These are phyloP conservation scores for Metopolophium dirhodum DNA, from an alignment of 1,140 invertebrate genomes.

Conservation along the genomic window DNA sequence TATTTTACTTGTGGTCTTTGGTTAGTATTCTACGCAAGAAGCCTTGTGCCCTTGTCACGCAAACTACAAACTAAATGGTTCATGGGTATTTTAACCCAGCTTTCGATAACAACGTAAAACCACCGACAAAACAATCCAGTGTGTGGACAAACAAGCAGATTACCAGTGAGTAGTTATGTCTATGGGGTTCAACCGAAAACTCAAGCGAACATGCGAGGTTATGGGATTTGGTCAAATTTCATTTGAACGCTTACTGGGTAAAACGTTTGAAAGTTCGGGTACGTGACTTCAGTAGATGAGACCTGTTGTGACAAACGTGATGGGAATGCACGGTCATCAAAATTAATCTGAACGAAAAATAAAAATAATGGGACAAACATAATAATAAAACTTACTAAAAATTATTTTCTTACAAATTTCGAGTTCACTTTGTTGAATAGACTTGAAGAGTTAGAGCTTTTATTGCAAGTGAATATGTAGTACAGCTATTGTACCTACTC, in stretches of 20 bases:
- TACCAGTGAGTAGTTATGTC: not conserved
- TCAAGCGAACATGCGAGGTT: not conserved
- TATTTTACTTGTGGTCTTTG: not conserved
- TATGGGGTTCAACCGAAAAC: not conserved
- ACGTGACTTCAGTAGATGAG: not conserved
- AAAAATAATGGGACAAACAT: not conserved
- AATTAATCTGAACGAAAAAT: not conserved
- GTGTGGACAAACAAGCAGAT: not conserved
- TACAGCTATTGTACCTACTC: not conserved
- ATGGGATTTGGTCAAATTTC: constrained; percentile 3
- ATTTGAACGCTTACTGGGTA: not conserved
- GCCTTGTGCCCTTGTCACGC: not conserved
- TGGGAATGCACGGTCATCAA: not conserved
- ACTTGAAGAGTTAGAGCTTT: not conserved
- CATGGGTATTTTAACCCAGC: not conserved
- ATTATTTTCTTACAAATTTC: constrained; percentile 30
- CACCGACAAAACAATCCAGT: not conserved
- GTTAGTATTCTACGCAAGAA: not conserved
- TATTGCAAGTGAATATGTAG: not conserved
- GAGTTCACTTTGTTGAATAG: not conserved
- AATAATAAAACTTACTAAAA: constrained; percentile 20
- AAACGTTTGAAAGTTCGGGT: constrained; percentile 25
- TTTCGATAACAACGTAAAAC: constrained; percentile 1
- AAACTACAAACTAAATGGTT: constrained; percentile 1
- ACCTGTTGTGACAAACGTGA: constrained; percentile 37